phyloP scores from a whole-genome alignment of 2,888 invertebrate genomes.

The Acheta domesticus region DNA sequence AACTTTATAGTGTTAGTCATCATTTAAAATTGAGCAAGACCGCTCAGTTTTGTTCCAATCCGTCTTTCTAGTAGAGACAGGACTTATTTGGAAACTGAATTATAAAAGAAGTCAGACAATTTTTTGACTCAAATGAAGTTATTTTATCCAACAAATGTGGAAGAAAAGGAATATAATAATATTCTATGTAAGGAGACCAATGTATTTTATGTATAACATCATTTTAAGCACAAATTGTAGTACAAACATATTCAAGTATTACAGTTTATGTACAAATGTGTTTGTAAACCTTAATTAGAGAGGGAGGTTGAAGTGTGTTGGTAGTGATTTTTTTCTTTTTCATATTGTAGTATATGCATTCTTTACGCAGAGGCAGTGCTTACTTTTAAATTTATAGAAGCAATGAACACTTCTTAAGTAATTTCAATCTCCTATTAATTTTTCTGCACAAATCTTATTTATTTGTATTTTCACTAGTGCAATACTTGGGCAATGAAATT shows the following conservation, averaged over 20 bases:
- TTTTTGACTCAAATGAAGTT: too few relatives aligned
- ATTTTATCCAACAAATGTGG: not conserved
- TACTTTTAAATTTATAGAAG: not conserved
- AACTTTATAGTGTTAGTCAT: too few relatives aligned
- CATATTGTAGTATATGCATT: not conserved
- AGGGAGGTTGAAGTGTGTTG: not conserved
- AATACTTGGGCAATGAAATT: too few relatives aligned
- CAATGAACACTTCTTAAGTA: not conserved
- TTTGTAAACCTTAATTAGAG: not conserved
- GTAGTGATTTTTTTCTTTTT: not conserved
- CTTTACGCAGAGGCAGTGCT: not conserved
- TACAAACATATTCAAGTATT: constrained; percentile 18
- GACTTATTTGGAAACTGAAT: too few relatives aligned
- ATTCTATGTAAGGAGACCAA: not conserved
- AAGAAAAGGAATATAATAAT: not conserved
- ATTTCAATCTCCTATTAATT: too few relatives aligned
- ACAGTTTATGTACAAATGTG: constrained; percentile 1
- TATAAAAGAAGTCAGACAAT: too few relatives aligned
- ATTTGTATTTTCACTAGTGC: too few relatives aligned
- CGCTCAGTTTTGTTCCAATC: too few relatives aligned
- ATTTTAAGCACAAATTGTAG: not conserved
- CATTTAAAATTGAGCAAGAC: too few relatives aligned
- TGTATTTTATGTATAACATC: not conserved
- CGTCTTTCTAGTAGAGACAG: too few relatives aligned
- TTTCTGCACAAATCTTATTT: too few relatives aligned